phyloP scores from a whole-genome alignment of 2,888 invertebrate genomes.

The Synanthedon andrenaeformis region DNA sequence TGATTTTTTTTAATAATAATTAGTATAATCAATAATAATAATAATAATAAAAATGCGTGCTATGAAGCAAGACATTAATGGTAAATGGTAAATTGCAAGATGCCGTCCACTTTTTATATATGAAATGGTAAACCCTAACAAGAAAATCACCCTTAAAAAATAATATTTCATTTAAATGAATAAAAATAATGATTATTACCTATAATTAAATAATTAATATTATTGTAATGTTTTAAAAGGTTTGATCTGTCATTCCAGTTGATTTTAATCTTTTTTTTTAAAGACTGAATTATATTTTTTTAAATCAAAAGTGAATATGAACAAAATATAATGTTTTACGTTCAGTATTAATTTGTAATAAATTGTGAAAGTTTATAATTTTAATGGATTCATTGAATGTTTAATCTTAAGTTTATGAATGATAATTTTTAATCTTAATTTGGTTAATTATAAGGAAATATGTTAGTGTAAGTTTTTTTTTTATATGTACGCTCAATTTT shows the following conservation, averaged over 20 bases:
- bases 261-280: constrained; percentile 14
- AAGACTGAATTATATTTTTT: constrained; percentile 22
- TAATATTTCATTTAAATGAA: neutral
- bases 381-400: neutral
- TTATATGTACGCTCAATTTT: constrained; percentile 59
- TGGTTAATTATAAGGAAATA: constrained; percentile 19
- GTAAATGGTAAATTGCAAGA: too few relatives aligned
- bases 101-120: too few relatives aligned
- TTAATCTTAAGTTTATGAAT: constrained; percentile 10
- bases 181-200: neutral
- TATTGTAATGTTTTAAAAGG: constrained; percentile 4
- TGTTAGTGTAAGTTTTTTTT: constrained; percentile 41
- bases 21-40: too few relatives aligned
- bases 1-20: too few relatives aligned
- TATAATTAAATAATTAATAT: neutral
- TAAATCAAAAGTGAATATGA: neutral
- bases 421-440: constrained; percentile 18
- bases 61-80: too few relatives aligned
- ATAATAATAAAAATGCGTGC: too few relatives aligned
- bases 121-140: too few relatives aligned
- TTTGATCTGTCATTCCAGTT: constrained; percentile 6
- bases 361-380: neutral
- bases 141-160: too few relatives aligned
- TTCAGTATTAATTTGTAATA: neutral
- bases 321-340: neutral